Evolutionary conservation across 2,797 vertebrate species (phyloP).

Genomic region (Podargus strigoides): DNA sequence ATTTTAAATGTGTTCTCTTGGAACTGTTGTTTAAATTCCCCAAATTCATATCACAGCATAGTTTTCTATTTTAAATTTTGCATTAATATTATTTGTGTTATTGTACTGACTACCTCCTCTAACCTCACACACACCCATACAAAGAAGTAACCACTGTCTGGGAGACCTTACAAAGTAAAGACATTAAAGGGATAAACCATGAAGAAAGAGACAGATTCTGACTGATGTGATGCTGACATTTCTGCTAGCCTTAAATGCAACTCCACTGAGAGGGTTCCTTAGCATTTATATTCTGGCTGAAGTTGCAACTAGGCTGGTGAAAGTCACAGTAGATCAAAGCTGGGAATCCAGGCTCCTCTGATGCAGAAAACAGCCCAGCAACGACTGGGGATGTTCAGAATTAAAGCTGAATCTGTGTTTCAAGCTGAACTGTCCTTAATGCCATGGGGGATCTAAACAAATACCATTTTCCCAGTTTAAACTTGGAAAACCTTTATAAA

Average conservation of each 20-base stretch:
- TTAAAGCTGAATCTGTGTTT: not conserved
- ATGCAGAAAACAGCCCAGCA: not conserved
- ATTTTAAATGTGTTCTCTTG: not conserved
- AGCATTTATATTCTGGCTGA: not conserved
- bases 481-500: not conserved
- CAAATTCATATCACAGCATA: constrained; percentile 15
- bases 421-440: not conserved
- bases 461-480: not conserved
- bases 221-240: not conserved
- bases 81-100: not conserved
- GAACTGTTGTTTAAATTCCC: not conserved
- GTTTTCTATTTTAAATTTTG: constrained; percentile 4
- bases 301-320: not conserved
- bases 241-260: not conserved
- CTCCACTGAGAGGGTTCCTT: not conserved
- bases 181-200: not conserved
- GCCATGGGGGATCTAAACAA: not conserved
- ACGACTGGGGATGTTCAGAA: not conserved
- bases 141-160: not conserved
- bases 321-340: not conserved
- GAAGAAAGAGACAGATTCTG: not conserved
- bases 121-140: not conserved
- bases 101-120: not conserved
- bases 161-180: not conserved
- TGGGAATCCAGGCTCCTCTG: not conserved